Conservation (phyloP, 64 coral and sea anemone genomes). For the Pachyseris speciosa region DNA sequence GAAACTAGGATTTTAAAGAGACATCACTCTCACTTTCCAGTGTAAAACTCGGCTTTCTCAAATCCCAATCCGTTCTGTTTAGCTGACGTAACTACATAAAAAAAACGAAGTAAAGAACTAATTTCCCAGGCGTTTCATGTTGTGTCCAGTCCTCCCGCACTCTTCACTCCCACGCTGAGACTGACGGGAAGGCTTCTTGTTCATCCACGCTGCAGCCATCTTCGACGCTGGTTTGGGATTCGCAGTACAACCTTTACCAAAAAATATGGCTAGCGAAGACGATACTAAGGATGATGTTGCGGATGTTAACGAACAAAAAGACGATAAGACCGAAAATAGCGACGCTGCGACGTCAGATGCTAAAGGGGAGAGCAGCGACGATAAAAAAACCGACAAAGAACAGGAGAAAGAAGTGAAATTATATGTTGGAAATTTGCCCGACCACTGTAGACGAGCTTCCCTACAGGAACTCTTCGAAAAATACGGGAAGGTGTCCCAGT, state of each 20-base stretch:
- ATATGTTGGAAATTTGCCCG: slow-evolving; percentile 94
- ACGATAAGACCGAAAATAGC: neutral
- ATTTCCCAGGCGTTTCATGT: neutral
- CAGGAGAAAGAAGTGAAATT: slow-evolving; percentile 82
- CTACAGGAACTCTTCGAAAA: slow-evolving; percentile 84
- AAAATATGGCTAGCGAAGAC: slow-evolving; percentile 31
- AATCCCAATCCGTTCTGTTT: no score
- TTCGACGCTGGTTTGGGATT: neutral
- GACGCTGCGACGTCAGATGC: slow-evolving; percentile 7
- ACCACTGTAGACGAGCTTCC: slow-evolving; percentile 74
- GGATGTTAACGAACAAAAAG: slow-evolving; percentile 22
- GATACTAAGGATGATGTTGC: neutral
- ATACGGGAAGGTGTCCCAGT: slow-evolving; percentile 89
- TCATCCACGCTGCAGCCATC: neutral
- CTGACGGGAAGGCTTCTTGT: neutral
- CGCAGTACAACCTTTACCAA: neutral
- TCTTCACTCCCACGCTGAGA: neutral
- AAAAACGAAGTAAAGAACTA: neutral
- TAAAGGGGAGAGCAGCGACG: slow-evolving; percentile 6
- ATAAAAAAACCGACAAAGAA: slow-evolving; percentile 28
- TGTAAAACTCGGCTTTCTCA: no score
- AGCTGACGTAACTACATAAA: no score
- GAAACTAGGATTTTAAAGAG: no score
- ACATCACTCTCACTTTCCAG: no score
- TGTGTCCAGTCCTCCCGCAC: neutral